phyloP scores from a whole-genome alignment of 2,113 vertebrate species.

The Psilopsiagon aurifrons region DNA sequence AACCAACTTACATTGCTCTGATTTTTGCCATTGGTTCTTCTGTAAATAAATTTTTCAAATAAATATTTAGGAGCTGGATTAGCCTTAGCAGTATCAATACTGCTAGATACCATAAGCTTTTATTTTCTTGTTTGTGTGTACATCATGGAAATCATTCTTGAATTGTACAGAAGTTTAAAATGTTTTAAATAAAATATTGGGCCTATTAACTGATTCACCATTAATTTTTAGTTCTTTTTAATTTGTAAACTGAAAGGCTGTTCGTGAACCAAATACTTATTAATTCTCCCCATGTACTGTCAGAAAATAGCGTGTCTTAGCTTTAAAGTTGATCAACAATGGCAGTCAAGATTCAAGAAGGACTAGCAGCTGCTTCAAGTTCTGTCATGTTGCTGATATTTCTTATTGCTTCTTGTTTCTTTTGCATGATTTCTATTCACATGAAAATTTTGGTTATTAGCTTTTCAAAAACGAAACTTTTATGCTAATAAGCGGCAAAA shows the following conservation, averaged over 20 bases:
- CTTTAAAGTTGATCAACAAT: constrained; percentile 49
- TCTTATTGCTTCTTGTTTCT: constrained; percentile 15
- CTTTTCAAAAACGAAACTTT: neutral
- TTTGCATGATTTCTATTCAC: constrained; percentile 21
- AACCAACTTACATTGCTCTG: neutral
- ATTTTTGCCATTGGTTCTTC: neutral
- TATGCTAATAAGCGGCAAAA: neutral
- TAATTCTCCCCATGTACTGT: constrained; percentile 9
- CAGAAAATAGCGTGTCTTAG: constrained; percentile 7
- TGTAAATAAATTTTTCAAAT: neutral
- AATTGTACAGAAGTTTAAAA: neutral
- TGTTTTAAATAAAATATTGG: constrained; percentile 29
- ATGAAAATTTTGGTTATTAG: constrained; percentile 34
- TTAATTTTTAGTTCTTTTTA: neutral
- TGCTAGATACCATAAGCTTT: neutral
- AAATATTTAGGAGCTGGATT: neutral
- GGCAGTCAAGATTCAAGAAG: constrained; percentile 19
- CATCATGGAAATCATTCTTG: neutral
- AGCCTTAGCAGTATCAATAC: neutral
- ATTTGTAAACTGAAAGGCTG: constrained; percentile 1
- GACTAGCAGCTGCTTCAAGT: constrained; percentile 21
- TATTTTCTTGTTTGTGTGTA: neutral
- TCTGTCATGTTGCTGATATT: constrained; percentile 16
- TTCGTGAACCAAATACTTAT: neutral
- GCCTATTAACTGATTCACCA: neutral